A percentile compares a stretch with the other conserved stretches of the same genome.
Evolutionary conservation across 2,888 invertebrate species (phyloP).

Genomic region (Oxystoma pomonae): DNA sequence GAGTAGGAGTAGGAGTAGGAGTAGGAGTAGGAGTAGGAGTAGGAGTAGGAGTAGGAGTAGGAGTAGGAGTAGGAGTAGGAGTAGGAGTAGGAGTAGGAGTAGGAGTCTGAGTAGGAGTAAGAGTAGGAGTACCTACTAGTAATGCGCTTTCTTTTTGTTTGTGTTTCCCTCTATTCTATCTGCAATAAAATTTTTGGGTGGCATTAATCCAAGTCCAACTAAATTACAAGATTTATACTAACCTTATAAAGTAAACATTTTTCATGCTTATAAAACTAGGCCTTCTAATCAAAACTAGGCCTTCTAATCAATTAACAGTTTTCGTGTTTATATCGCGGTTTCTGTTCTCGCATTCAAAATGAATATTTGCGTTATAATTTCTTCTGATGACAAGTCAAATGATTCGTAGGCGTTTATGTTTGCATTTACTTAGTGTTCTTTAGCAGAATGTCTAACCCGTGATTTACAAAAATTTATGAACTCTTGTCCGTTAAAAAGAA

Average conservation of each 20-base stretch:
- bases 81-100: background rate
- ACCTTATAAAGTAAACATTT: no score
- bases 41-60: background rate
- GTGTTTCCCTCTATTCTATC: no score
- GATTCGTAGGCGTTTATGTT: background rate
- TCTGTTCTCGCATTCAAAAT: background rate
- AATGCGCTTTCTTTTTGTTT: no score
- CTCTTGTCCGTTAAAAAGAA: no score
- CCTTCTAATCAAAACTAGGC: no score
- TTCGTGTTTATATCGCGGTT: background rate
- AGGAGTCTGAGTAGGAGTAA: background rate
- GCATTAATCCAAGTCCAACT: no score
- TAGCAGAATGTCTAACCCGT: no score
- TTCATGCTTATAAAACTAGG: no score
- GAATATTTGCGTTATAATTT: background rate
- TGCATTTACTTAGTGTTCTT: background rate
- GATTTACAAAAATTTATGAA: no score
- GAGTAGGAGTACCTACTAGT: background rate
- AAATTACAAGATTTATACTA: no score
- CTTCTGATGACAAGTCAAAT: background rate
- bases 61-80: background rate
- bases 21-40: background rate
- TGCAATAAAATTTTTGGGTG: no score
- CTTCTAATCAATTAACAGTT: no score
- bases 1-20: background rate